Evolutionary conservation across 2,888 invertebrate genomes (phyloP), one percentile per base, ranked within the genome.

Genomic region (Syritta pipiens): DNA sequence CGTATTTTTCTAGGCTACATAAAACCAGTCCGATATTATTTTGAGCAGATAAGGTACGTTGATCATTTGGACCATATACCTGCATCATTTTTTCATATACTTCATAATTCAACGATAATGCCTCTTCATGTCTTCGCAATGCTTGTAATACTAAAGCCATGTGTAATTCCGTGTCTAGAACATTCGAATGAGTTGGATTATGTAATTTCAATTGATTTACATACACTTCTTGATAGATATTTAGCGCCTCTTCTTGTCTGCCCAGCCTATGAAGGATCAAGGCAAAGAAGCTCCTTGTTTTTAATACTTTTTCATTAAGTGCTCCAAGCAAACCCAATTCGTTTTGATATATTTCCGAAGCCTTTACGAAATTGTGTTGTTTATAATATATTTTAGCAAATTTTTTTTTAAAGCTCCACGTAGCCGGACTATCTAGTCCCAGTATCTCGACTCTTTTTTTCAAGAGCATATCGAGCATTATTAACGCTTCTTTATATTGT

Each of bases 21-120:
- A 62, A 9, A 2, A 24, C 24, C 37, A 62, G n/a, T 24, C 49
- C 62, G 14, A 48, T 48, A 37, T 62, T 62, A 28, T 49, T 37
- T 40, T 24, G 35, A 24, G 19, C 26, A 37, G 1, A 2, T 4
- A 62, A 5, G 7, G 37, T 4, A 0, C 6, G 1, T 6, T 14
- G 37, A 14, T 62, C 1, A 1, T 35, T 20, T 17, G n/a, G 5
- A 17, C 46, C 46, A 10, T 9, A 35, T 53, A 17, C 2, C 3
- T 19, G 4, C 3, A 19, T n/a, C 2, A 0, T 9, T 26, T 17
- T 10, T 26, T 40, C 24, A 14, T 14, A 40, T 10, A 26, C 17
- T 5, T 37, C 24, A n/a, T 10, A 6, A 49, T 48, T 48, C 5
- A 62, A 20, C 7, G 12, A 14, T 14, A 62, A 32, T 7, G 62